Percentiles rank a stretch among this genome's conserved stretches.
phyloP scores from a whole-genome alignment of 2,888 invertebrate species.

The Gymnocheta viridis region DNA sequence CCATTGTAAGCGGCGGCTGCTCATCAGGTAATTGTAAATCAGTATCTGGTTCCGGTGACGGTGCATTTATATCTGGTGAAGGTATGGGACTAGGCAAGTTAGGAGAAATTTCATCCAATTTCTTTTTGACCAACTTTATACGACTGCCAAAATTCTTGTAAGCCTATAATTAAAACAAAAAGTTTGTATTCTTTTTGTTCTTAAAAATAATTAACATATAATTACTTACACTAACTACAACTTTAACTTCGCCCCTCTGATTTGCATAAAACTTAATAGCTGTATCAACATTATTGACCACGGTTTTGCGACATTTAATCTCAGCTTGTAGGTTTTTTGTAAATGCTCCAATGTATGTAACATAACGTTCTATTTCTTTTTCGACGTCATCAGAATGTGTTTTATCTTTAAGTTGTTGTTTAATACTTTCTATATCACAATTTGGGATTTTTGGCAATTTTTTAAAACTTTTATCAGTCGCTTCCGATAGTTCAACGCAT shows the following conservation, averaged over 20 bases:
- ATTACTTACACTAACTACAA: constrained; percentile 94
- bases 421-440: constrained; percentile 90
- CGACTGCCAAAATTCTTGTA: constrained; percentile 96
- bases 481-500: constrained; percentile 88
- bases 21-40: constrained; percentile 89
- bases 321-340: constrained; percentile 91
- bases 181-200: neutral
- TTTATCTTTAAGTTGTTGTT: constrained; percentile 92
- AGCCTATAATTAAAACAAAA: constrained; percentile 84
- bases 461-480: constrained; percentile 87
- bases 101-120: constrained; percentile 90
- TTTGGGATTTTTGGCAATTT: constrained; percentile 82
- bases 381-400: constrained; percentile 93
- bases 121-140: constrained; percentile 92
- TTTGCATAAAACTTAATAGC: constrained; percentile 94
- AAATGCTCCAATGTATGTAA: constrained; percentile 90
- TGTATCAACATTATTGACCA: constrained; percentile 90
- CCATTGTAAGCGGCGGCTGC: constrained; percentile 75
- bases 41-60: constrained; percentile 91
- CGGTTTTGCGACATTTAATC: constrained; percentile 89
- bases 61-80: constrained; percentile 85
- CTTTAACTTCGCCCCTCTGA: constrained; percentile 96
- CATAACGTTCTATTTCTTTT: constrained; percentile 92
- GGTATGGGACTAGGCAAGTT: constrained; percentile 87
- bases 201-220: neutral